A percentile compares a stretch with the other conserved stretches of the same genome.
Conservation (phyloP, 2,797 vertebrate species). For the Sebastiscus albofasciatus region DNA sequence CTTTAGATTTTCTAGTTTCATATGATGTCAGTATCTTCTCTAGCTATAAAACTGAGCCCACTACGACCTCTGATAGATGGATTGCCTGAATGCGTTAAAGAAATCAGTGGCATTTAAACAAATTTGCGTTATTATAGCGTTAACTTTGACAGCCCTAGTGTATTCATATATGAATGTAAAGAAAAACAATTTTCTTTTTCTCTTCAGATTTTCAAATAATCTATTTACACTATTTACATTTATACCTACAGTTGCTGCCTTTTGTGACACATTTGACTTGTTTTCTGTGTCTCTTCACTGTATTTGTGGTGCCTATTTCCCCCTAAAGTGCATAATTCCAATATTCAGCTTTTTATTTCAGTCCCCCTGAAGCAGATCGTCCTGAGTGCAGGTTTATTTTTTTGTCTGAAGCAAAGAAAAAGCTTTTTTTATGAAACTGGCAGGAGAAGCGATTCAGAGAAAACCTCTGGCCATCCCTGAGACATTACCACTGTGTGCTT, state of each 20-base stretch:
- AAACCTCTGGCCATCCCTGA: conserved; percentile 47
- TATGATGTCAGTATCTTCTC: no score
- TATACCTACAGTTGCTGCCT: not conserved
- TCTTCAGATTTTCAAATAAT: not conserved
- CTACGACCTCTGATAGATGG: no score
- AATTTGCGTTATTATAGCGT: no score
- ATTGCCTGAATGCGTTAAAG: no score
- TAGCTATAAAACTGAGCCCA: no score
- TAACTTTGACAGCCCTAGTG: no score
- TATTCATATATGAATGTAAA: no score
- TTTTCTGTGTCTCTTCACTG: not conserved
- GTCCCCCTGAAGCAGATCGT: not conserved
- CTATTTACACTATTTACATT: not conserved
- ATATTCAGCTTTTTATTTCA: conserved; percentile 11
- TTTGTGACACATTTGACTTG: not conserved
- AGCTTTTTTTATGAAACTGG: conserved; percentile 27
- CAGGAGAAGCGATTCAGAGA: conserved; percentile 22
- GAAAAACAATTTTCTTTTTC: not conserved
- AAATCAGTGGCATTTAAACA: no score
- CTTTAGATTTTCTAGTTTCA: no score
- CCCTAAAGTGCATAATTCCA: not conserved
- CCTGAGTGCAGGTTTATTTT: conserved; percentile 17
- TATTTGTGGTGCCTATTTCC: not conserved
- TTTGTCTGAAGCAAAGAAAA: conserved; percentile 35
- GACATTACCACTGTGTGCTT: conserved; percentile 32